phyloP scores from a whole-genome alignment of 2,888 invertebrate genomes.

The Arctia plantaginis region DNA sequence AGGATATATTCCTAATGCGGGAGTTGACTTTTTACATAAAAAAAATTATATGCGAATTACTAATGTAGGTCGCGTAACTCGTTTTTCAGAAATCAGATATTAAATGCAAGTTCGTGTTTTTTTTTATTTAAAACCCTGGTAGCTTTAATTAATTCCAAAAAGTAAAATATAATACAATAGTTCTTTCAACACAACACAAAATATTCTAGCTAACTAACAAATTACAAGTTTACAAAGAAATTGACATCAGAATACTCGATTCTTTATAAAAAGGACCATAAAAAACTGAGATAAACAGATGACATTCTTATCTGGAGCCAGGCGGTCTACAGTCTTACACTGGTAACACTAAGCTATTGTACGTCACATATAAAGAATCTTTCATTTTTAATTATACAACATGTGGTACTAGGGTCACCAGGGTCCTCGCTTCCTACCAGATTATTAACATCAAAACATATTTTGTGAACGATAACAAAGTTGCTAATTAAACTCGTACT shows the following conservation, averaged over 20 bases:
- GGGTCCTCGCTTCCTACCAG: constrained; percentile 77
- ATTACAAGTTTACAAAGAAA: constrained; percentile 51
- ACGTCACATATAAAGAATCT: constrained; percentile 63
- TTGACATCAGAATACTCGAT: constrained; percentile 39
- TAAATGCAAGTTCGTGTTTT: neutral
- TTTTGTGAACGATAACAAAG: constrained; percentile 71
- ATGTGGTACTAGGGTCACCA: constrained; percentile 59
- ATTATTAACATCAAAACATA: constrained; percentile 62
- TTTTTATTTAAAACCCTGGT: neutral
- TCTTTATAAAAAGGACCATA: constrained; percentile 47
- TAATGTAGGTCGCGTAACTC: neutral
- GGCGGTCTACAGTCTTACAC: constrained; percentile 71
- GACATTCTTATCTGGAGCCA: constrained; percentile 78
- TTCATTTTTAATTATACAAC: constrained; percentile 72
- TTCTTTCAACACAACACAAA: constrained; percentile 18
- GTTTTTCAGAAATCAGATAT: neutral
- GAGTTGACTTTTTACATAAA: no score
- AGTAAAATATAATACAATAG: constrained; percentile 18
- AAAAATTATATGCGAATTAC: no score
- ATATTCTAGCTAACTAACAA: constrained; percentile 42
- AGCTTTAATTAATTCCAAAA: neutral
- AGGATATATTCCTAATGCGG: no score
- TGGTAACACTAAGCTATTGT: constrained; percentile 62
- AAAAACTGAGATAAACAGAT: constrained; percentile 51
- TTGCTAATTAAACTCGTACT: constrained; percentile 71